Conservation (phyloP, 2,113 vertebrate species). For the Ivindomyrus marchei region DNA sequence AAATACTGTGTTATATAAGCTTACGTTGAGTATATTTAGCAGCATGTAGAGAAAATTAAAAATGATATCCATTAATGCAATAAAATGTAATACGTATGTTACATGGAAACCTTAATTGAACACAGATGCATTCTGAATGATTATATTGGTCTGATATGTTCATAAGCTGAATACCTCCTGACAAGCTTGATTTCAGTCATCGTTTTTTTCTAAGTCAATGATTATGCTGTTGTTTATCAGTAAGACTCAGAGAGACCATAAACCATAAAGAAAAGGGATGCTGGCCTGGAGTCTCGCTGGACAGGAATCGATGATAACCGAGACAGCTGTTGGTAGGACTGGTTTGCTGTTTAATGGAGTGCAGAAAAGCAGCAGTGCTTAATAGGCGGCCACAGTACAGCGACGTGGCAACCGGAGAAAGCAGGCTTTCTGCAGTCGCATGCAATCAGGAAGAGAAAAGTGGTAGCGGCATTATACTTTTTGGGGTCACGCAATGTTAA, state of each 20-base stretch:
- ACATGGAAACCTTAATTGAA: not conserved
- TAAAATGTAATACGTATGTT: not conserved
- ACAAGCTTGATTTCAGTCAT: slow-evolving; percentile 11
- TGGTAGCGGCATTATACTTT: not conserved
- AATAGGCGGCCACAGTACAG: not conserved
- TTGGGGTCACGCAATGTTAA: not conserved
- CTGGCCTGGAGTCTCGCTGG: slow-evolving; percentile 7
- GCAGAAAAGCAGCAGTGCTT: not conserved
- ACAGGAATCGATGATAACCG: not conserved
- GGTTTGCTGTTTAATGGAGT: slow-evolving; percentile 23
- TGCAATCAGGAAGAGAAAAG: not conserved
- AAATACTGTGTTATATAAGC: not conserved
- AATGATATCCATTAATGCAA: not conserved
- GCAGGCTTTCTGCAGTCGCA: not conserved
- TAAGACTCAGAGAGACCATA: not conserved
- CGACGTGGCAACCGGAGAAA: not conserved
- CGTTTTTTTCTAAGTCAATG: not conserved
- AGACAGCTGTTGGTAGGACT: slow-evolving; percentile 21
- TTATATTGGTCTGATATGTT: not conserved
- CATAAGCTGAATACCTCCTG: not conserved
- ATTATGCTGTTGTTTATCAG: not conserved
- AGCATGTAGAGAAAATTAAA: not conserved
- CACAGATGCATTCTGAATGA: not conserved
- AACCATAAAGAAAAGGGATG: not conserved
- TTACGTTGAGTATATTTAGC: not conserved